These are phyloP conservation scores for Saimiri boliviensis DNA, from an alignment of 2,113 vertebrate species.

Conservation along the genomic window DNA sequence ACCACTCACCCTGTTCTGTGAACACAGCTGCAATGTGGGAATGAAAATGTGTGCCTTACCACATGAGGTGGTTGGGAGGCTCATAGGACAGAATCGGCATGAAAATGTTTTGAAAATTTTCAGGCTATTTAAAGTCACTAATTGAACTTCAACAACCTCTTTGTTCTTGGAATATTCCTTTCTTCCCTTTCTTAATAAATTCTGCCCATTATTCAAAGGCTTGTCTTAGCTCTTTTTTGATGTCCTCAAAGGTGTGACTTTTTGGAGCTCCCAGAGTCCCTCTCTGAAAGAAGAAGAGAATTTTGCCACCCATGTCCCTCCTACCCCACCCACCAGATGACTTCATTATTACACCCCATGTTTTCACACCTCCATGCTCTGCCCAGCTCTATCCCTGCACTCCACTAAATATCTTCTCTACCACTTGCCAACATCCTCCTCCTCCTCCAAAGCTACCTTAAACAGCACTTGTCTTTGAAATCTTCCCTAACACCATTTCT, in stretches of 20 bases:
- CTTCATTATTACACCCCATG: not conserved
- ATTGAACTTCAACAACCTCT: not conserved
- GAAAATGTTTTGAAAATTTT: not conserved
- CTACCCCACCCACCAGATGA: fast-evolving
- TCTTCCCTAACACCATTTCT: not conserved
- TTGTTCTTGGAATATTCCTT: not conserved
- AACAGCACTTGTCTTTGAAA: not conserved
- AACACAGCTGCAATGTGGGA: not conserved
- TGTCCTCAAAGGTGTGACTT: not conserved
- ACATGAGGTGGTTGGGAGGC: too few species aligned
- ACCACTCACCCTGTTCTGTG: not conserved
- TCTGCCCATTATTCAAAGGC: not conserved
- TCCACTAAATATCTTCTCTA: not conserved
- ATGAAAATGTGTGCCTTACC: not conserved
- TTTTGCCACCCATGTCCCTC: too few species aligned
- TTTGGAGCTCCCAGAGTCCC: not conserved
- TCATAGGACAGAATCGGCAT: not conserved
- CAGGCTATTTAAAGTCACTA: not conserved
- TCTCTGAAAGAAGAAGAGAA: not conserved
- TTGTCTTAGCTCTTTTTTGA: not conserved
- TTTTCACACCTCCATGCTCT: not conserved
- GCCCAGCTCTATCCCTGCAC: not conserved
- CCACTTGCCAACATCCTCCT: not conserved
- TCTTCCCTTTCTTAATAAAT: not conserved
- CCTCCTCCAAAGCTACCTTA: not conserved